Percentiles rank a stretch among this genome's conserved stretches.
Evolutionary conservation across 2,888 invertebrate species (phyloP).

Genomic region (Dermolepida albohirtum): DNA sequence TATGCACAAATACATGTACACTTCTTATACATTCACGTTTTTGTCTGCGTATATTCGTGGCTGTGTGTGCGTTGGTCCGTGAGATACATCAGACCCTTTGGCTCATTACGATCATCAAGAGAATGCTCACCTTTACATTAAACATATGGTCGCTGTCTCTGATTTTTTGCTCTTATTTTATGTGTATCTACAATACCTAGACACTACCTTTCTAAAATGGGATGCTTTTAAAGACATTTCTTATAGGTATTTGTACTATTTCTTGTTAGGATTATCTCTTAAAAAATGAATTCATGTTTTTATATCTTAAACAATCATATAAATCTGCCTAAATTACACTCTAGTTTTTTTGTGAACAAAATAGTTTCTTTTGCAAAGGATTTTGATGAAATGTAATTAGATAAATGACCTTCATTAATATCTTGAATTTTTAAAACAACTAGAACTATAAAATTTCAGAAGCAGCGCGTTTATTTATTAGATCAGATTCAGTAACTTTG

Average conservation of each 20-base stretch:
- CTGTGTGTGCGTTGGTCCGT: background rate
- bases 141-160: slow-evolving; percentile 37
- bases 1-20: slow-evolving; percentile 1
- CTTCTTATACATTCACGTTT: background rate
- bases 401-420: too few relatives aligned
- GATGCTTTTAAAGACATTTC: background rate
- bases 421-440: too few relatives aligned
- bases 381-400: too few relatives aligned
- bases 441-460: too few relatives aligned
- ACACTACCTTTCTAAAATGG: background rate
- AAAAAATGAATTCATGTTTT: too few relatives aligned
- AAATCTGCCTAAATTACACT: too few relatives aligned
- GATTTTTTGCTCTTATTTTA: slow-evolving; percentile 33
- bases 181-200: slow-evolving; percentile 3
- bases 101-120: slow-evolving; percentile 32
- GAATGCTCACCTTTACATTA: slow-evolving; percentile 37
- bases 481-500: too few relatives aligned
- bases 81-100: slow-evolving; percentile 28
- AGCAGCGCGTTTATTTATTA: too few relatives aligned
- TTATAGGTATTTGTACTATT: background rate
- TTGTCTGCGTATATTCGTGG: too few relatives aligned
- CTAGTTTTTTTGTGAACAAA: too few relatives aligned
- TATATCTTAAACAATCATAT: too few relatives aligned
- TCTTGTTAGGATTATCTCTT: background rate
- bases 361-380: too few relatives aligned